Evolutionary conservation across 1,140 invertebrate species (phyloP).

Genomic region (Archivesica marissinica): DNA sequence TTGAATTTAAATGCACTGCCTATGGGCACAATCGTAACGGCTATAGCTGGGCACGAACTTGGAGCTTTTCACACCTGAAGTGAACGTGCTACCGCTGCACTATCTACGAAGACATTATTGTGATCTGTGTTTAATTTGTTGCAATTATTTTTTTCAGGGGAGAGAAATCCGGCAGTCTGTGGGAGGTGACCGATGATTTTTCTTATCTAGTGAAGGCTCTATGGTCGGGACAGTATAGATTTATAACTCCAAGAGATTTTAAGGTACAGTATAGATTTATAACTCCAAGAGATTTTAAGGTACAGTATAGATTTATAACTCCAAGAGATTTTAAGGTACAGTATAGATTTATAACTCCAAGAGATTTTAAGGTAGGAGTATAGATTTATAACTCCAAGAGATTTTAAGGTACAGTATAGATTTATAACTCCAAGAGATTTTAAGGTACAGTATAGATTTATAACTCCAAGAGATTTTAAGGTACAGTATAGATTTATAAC

Average conservation of each 20-base stretch:
- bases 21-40: too few species aligned
- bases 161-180: slow-evolving; percentile 78
- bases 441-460: too few species aligned
- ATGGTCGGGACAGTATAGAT: slow-evolving; percentile 86
- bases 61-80: too few species aligned
- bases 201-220: slow-evolving; percentile 83
- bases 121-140: too few species aligned
- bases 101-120: too few species aligned
- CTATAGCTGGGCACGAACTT: too few species aligned
- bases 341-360: slow-evolving; percentile 89
- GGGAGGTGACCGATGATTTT: slow-evolving; percentile 84
- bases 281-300: neutral
- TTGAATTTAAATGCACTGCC: too few species aligned
- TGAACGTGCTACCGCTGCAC: too few species aligned
- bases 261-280: slow-evolving; percentile 85
- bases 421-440: slow-evolving; percentile 92
- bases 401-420: slow-evolving; percentile 86
- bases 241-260: slow-evolving; percentile 91
- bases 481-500: too few species aligned
- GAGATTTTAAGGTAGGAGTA: slow-evolving; percentile 92
- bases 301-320: slow-evolving; percentile 89
- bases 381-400: too few species aligned
- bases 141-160: slow-evolving; percentile 1
- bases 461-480: too few species aligned
- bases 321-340: slow-evolving; percentile 90